Evolutionary conservation across 1,140 invertebrate species (phyloP).

Genomic region (Homarus americanus): DNA sequence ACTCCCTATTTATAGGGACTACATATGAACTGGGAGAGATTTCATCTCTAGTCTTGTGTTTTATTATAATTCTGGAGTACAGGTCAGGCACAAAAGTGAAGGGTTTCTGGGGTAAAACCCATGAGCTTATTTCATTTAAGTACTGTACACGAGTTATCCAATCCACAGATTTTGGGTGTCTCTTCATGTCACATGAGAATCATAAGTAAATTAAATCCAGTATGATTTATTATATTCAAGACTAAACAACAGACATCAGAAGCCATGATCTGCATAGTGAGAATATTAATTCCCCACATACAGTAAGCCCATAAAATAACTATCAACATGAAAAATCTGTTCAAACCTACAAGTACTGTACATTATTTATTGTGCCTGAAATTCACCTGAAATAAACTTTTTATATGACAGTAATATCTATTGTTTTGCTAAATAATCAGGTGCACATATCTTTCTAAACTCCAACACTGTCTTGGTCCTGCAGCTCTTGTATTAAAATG

Average conservation of each 20-base stretch:
- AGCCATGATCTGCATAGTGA: neutral
- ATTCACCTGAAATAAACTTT: neutral
- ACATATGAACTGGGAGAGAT: too few species aligned
- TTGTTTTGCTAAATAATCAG: neutral
- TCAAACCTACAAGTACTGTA: neutral
- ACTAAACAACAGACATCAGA: neutral
- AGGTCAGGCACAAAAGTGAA: too few species aligned
- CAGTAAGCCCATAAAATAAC: neutral
- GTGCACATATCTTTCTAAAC: neutral
- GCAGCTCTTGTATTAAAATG: neutral
- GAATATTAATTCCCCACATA: neutral
- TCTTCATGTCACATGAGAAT: too few species aligned
- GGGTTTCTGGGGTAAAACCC: too few species aligned
- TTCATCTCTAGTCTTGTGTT: too few species aligned
- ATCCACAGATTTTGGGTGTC: too few species aligned
- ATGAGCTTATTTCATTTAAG: too few species aligned
- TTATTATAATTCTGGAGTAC: too few species aligned
- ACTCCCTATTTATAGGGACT: too few species aligned
- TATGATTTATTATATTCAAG: neutral
- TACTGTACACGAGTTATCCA: too few species aligned
- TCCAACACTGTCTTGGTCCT: neutral
- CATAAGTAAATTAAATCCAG: neutral
- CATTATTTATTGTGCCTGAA: neutral
- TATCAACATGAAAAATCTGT: neutral
- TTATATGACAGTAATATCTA: neutral